Percentiles rank a stretch among this genome's conserved stretches.
Conservation (phyloP, 2,797 vertebrate species). For the Arrhamphus sclerolepis region DNA sequence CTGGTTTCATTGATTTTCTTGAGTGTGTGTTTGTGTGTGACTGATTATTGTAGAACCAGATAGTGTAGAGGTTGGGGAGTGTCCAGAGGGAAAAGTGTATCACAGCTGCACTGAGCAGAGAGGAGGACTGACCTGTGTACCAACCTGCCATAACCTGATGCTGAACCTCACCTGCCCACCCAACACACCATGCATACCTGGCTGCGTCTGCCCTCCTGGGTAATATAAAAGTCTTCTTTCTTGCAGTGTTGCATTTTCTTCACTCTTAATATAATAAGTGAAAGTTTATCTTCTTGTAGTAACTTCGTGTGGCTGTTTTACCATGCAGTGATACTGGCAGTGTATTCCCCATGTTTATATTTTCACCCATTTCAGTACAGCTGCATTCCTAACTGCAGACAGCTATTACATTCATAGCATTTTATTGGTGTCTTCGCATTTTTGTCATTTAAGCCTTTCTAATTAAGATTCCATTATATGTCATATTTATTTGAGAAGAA, state of each 20-base stretch:
- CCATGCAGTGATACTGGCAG: too few species aligned
- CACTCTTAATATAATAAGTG: background rate
- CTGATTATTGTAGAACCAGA: slow-evolving; percentile 74
- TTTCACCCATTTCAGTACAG: too few species aligned
- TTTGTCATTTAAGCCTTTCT: too few species aligned
- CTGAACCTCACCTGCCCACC: slow-evolving; percentile 97
- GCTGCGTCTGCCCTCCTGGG: slow-evolving; percentile 93
- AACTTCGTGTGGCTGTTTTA: background rate
- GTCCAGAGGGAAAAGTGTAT: slow-evolving; percentile 93
- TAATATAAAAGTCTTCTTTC: slow-evolving; percentile 64
- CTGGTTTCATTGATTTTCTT: slow-evolving; percentile 44
- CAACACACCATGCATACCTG: slow-evolving; percentile 91
- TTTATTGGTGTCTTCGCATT: too few species aligned
- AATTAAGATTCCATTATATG: too few species aligned
- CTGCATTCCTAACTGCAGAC: too few species aligned
- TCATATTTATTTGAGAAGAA: too few species aligned
- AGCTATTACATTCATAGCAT: too few species aligned
- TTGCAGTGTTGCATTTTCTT: slow-evolving; percentile 1
- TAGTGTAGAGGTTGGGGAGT: slow-evolving; percentile 81
- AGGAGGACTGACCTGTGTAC: slow-evolving; percentile 90
- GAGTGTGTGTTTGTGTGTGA: slow-evolving; percentile 3
- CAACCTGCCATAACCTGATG: slow-evolving; percentile 93
- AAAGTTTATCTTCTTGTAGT: background rate
- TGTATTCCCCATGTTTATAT: too few species aligned
- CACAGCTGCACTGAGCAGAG: slow-evolving; percentile 91